Evolutionary conservation across 2,888 invertebrate genomes (phyloP).

Genomic region (Drosophila testacea): DNA sequence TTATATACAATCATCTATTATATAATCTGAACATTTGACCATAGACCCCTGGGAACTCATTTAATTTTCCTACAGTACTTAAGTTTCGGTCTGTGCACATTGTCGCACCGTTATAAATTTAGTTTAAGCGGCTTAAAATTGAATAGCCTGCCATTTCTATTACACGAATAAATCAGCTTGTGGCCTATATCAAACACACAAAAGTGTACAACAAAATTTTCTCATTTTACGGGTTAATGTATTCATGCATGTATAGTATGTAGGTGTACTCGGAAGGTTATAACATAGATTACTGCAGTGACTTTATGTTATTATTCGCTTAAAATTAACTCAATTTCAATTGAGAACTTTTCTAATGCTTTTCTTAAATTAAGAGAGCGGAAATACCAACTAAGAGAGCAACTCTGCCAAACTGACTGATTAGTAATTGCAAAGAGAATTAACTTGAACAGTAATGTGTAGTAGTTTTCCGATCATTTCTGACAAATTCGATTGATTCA

Average conservation of each 20-base stretch:
- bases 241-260: neutral
- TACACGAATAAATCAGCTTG: slow-evolving; percentile 35
- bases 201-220: neutral
- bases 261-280: too few species aligned
- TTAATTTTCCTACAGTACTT: slow-evolving; percentile 14
- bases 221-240: neutral
- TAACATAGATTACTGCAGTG: neutral
- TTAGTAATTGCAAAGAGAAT: slow-evolving; percentile 2
- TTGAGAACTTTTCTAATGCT: neutral
- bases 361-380: slow-evolving; percentile 22
- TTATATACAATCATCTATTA: neutral
- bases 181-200: slow-evolving; percentile 3
- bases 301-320: neutral
- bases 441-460: slow-evolving; percentile 1
- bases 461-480: slow-evolving; percentile 9
- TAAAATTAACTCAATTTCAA: neutral
- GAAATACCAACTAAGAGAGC: slow-evolving; percentile 26
- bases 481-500: slow-evolving; percentile 16
- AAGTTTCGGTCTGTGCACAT: slow-evolving; percentile 19
- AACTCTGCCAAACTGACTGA: slow-evolving; percentile 8
- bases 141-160: slow-evolving; percentile 52
- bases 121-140: slow-evolving; percentile 49
- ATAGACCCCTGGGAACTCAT: neutral
- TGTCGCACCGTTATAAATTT: slow-evolving; percentile 37
- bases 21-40: neutral